phyloP scores from a whole-genome alignment of 2,797 vertebrate species.

The Amblyraja radiata region DNA sequence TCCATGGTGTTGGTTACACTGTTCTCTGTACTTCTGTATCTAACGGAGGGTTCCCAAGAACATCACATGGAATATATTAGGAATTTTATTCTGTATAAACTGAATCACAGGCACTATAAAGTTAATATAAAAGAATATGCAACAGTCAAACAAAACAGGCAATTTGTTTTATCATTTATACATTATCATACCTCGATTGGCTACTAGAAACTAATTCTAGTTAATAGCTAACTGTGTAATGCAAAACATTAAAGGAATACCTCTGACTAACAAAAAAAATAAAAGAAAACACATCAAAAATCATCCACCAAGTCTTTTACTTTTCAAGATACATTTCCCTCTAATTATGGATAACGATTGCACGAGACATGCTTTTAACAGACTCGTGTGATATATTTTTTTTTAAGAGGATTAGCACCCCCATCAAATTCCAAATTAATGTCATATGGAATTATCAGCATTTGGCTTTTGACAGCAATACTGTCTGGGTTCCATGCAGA shows the following conservation, averaged over 20 bases:
- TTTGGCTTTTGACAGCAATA: background rate
- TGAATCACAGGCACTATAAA: background rate
- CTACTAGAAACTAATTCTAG: background rate
- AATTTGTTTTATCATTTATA: background rate
- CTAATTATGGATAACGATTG: background rate
- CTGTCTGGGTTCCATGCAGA: background rate
- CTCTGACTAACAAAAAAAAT: background rate
- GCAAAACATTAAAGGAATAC: background rate
- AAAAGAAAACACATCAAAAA: background rate
- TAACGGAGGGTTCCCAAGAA: background rate
- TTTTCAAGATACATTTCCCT: background rate
- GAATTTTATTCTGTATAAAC: background rate
- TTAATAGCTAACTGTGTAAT: background rate
- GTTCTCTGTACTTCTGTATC: background rate
- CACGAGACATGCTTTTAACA: background rate
- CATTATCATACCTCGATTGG: background rate
- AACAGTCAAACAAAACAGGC: background rate
- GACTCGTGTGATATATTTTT: background rate
- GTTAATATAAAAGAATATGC: background rate
- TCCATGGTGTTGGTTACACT: background rate
- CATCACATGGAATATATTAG: slow-evolving; percentile 6
- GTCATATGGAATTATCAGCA: background rate
- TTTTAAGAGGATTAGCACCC: background rate
- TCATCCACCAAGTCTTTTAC: background rate
- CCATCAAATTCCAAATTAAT: background rate